Percentiles rank a stretch among this genome's conserved stretches.
Conservation (phyloP, 1,140 invertebrate species). For the Elymnias hypermnestra region DNA sequence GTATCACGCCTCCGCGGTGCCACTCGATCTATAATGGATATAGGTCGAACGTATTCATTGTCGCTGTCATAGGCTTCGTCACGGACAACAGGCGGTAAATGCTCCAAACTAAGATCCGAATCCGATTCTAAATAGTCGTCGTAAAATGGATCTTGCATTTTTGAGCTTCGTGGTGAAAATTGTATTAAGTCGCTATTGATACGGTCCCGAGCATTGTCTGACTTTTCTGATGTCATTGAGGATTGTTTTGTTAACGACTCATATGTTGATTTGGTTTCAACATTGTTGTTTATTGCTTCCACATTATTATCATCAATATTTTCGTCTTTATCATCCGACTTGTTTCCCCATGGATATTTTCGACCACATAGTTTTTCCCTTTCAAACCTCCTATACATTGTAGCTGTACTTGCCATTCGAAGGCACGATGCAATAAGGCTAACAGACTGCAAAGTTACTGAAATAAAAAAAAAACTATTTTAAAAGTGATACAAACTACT, state of each 20-base stretch:
- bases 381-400: constrained; percentile 84
- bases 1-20: constrained; percentile 48
- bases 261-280: constrained; percentile 38
- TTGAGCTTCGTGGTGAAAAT: constrained; percentile 49
- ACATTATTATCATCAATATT: constrained; percentile 24
- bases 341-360: constrained; percentile 82
- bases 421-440: constrained; percentile 80
- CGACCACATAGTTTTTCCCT: constrained; percentile 84
- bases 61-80: constrained; percentile 34
- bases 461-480: background rate
- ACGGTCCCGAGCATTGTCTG: constrained; percentile 24
- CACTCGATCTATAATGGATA: constrained; percentile 62
- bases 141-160: constrained; percentile 28
- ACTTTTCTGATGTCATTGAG: constrained; percentile 25
- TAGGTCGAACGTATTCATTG: constrained; percentile 49
- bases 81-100: constrained; percentile 29
- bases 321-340: constrained; percentile 14
- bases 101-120: constrained; percentile 47
- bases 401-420: constrained; percentile 81
- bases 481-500: too few relatives aligned
- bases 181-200: constrained; percentile 57
- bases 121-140: constrained; percentile 36
- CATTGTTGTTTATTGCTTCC: constrained; percentile 14
- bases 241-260: constrained; percentile 37
- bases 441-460: constrained; percentile 80